Percentiles rank a stretch among this genome's conserved stretches.
phyloP scores from a whole-genome alignment of 2,888 invertebrate genomes.

The Crematogaster levior region DNA sequence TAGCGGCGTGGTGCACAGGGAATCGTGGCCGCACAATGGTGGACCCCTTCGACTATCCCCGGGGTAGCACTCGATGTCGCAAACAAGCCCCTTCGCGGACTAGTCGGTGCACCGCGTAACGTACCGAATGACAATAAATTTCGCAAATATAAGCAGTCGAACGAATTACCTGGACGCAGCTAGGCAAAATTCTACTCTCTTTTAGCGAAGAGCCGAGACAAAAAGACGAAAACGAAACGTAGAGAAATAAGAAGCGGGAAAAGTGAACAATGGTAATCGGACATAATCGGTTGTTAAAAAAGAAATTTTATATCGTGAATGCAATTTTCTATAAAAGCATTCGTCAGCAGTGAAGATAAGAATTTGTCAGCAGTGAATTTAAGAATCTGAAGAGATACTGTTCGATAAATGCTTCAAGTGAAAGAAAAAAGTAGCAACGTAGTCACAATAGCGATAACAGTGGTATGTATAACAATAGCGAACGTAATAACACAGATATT shows the following conservation, averaged over 20 bases:
- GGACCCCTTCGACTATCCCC: conserved; percentile 79
- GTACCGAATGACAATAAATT: conserved; percentile 73
- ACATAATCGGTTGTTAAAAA: background rate
- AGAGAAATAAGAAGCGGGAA: background rate
- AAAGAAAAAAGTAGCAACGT: background rate
- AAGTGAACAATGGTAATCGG: background rate
- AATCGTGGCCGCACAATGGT: conserved; percentile 78
- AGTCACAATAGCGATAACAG: background rate
- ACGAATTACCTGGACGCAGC: conserved; percentile 65
- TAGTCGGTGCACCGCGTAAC: conserved; percentile 49
- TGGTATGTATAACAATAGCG: background rate
- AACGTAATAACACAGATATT: background rate
- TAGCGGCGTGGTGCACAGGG: conserved; percentile 75
- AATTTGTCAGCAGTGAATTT: too few species aligned
- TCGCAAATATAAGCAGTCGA: conserved; percentile 75
- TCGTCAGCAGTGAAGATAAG: background rate
- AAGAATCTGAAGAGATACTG: background rate
- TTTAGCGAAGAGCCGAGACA: background rate
- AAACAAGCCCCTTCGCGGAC: conserved; percentile 79
- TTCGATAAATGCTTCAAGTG: background rate
- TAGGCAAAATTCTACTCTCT: conserved; percentile 56
- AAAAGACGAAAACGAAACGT: background rate
- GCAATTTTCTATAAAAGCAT: background rate
- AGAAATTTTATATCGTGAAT: conserved; percentile 8
- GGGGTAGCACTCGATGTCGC: conserved; percentile 80